phyloP scores from a whole-genome alignment of 2,113 vertebrate genomes.

The Ctenomys sociabilis region DNA sequence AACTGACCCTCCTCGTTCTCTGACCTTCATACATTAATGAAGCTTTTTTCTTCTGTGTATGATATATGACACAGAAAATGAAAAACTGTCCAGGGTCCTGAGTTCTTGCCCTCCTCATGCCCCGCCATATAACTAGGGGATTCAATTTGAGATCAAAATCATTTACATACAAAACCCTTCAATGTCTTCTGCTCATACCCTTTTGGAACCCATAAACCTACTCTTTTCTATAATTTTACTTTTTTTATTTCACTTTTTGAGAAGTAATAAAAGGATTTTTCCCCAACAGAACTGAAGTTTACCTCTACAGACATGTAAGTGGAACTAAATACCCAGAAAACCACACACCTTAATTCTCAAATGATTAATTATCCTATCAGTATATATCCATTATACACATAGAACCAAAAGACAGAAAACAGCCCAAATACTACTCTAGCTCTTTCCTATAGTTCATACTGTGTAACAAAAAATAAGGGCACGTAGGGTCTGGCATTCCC shows the following conservation, averaged over 20 bases:
- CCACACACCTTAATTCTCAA: background rate
- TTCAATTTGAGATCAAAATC: background rate
- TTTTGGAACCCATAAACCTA: background rate
- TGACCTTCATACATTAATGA: background rate
- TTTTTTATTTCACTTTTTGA: background rate
- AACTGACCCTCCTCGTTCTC: background rate
- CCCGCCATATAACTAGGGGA: background rate
- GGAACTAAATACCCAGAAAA: conserved; percentile 43
- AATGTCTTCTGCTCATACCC: background rate
- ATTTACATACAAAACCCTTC: background rate
- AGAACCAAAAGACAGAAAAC: background rate
- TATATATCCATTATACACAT: background rate
- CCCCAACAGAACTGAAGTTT: background rate
- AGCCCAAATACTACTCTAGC: background rate
- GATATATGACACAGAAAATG: background rate
- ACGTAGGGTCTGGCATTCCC: background rate
- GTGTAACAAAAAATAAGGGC: background rate
- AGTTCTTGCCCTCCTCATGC: background rate
- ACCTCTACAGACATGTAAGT: background rate
- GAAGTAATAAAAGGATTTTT: background rate
- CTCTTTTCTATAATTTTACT: background rate
- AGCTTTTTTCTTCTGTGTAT: background rate
- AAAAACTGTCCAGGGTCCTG: background rate
- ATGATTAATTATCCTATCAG: background rate
- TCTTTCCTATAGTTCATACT: background rate